Percentiles rank a stretch among this genome's conserved stretches.
These are phyloP conservation scores for Athene cunicularia DNA, from an alignment of 2,113 vertebrate species.

Conservation along the genomic window DNA sequence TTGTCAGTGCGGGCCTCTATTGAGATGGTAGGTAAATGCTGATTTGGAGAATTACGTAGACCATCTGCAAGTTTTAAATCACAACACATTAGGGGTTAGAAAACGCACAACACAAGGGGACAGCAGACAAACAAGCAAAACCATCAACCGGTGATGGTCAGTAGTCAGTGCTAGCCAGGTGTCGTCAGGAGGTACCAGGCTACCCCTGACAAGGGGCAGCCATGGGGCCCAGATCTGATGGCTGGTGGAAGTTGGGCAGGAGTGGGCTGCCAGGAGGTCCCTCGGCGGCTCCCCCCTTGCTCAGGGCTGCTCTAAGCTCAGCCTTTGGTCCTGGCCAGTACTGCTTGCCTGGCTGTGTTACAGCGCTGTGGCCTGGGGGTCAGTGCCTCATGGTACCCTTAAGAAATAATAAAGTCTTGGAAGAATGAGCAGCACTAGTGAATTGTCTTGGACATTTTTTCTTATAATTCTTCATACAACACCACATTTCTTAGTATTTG, in stretches of 20 bases:
- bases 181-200: background rate
- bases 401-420: background rate
- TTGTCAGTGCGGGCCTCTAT: background rate
- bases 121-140: background rate
- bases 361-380: background rate
- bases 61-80: background rate
- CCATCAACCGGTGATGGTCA: background rate
- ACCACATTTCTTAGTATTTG: background rate
- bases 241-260: background rate
- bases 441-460: background rate
- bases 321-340: rapidly evolving
- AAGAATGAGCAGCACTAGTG: background rate
- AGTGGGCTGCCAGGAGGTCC: rapidly evolving
- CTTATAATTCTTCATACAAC: background rate
- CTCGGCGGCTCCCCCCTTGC: rapidly evolving
- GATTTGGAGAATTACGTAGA: background rate
- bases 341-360: background rate
- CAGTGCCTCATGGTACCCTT: rapidly evolving
- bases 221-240: too few relatives aligned
- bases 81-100: background rate
- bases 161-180: background rate
- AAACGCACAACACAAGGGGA: background rate
- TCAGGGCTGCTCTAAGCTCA: background rate
- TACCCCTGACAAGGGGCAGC: rapidly evolving
- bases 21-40: background rate